Evolutionary conservation across 2,888 invertebrate species (phyloP).

Genomic region (Bellardia bayeri): DNA sequence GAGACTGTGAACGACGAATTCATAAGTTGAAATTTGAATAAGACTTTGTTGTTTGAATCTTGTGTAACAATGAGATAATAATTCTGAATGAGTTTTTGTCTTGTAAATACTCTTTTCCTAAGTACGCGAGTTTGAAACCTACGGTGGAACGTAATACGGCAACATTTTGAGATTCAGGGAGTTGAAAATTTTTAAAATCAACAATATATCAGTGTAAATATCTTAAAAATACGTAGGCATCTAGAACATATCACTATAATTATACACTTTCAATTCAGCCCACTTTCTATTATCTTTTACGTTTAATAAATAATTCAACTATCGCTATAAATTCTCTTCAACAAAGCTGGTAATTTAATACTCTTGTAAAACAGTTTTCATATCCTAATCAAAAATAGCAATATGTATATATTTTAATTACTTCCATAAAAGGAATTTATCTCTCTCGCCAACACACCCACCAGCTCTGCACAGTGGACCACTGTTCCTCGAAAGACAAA

Average conservation of each 20-base stretch:
- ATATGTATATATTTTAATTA: constrained; percentile 15
- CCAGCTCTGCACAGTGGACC: not conserved
- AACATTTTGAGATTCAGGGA: not conserved
- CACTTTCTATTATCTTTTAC: not conserved
- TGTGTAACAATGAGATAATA: constrained; percentile 48
- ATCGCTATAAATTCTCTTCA: not conserved
- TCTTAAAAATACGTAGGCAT: no score
- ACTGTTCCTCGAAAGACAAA: constrained; percentile 11
- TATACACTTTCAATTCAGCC: not conserved
- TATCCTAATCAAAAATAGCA: constrained; percentile 1
- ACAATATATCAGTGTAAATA: no score
- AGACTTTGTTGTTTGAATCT: constrained; percentile 18
- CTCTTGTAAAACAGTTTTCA: not conserved
- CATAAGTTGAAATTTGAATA: constrained; percentile 63
- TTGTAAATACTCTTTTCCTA: not conserved
- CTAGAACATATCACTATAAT: no score
- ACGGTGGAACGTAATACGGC: constrained; percentile 8
- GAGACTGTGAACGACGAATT: constrained; percentile 57
- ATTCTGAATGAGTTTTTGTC: constrained; percentile 31
- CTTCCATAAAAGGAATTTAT: constrained; percentile 13
- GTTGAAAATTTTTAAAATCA: not conserved
- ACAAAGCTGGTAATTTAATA: constrained; percentile 1
- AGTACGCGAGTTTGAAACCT: not conserved
- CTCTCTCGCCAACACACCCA: not conserved
- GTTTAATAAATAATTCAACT: not conserved